phyloP scores from a whole-genome alignment of 1,140 invertebrate genomes.

The Cotesia typhae region DNA sequence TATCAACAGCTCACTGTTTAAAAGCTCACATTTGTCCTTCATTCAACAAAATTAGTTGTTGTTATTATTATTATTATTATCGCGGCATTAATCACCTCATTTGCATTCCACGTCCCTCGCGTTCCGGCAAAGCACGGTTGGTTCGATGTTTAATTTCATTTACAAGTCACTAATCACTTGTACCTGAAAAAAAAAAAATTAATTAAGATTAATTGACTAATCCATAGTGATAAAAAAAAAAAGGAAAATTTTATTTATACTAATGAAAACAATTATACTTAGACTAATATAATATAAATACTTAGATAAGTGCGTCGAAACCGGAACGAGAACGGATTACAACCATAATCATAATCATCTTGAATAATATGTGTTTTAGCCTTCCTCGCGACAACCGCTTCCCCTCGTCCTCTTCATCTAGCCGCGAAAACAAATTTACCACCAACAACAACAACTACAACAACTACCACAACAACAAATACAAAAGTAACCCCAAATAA shows the following conservation, averaged over 20 bases:
- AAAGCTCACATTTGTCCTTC: neutral
- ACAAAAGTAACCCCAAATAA: slow-evolving; percentile 48
- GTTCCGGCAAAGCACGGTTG: slow-evolving; percentile 16
- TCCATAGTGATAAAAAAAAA: neutral
- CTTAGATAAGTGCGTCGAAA: neutral
- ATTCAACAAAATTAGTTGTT: neutral
- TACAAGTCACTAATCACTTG: neutral
- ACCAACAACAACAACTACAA: slow-evolving; percentile 27
- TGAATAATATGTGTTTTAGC: slow-evolving; percentile 62
- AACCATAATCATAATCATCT: slow-evolving; percentile 19
- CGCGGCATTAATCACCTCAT: slow-evolving; percentile 17
- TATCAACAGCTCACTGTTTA: too few species aligned
- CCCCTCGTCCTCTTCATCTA: slow-evolving; percentile 66
- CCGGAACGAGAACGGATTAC: slow-evolving; percentile 17
- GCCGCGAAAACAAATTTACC: slow-evolving; percentile 54
- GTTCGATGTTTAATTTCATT: neutral
- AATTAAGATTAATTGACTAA: neutral
- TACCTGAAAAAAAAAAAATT: neutral
- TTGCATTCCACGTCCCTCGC: slow-evolving; percentile 7
- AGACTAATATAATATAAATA: too few species aligned
- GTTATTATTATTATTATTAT: neutral
- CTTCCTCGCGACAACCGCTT: slow-evolving; percentile 65
- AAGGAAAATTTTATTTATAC: slow-evolving; percentile 1
- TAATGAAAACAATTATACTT: too few species aligned
- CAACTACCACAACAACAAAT: slow-evolving; percentile 42